phyloP scores from a whole-genome alignment of 2,888 invertebrate species.

The Cyclophora albipunctata region DNA sequence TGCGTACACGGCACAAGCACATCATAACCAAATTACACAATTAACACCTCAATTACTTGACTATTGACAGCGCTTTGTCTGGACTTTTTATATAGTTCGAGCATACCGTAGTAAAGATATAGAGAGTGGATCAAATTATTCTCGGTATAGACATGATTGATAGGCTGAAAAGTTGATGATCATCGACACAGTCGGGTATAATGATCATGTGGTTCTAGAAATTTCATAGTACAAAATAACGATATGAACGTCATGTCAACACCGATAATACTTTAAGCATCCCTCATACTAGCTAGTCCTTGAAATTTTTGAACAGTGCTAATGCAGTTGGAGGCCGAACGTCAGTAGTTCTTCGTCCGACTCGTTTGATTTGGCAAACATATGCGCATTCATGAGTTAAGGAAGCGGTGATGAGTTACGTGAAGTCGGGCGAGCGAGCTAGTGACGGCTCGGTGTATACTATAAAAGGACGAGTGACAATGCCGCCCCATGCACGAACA shows the following conservation, averaged over 20 bases:
- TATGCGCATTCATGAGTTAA: conserved; percentile 22
- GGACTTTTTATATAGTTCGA: no score
- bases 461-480: conserved; percentile 11
- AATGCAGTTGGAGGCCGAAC: conserved; percentile 7
- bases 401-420: conserved; percentile 31
- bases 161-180: no score
- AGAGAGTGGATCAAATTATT: no score
- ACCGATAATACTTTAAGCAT: conserved; percentile 13
- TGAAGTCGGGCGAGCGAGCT: conserved; percentile 14
- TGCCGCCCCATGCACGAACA: conserved; percentile 56
- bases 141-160: no score
- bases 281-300: conserved; percentile 28
- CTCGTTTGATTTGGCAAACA: conserved; percentile 11
- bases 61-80: no score
- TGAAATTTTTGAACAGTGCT: conserved; percentile 43
- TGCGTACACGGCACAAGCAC: no score
- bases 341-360: conserved; percentile 17
- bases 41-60: no score
- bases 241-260: conserved; percentile 5
- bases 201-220: no score
- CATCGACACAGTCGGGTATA: no score
- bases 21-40: no score
- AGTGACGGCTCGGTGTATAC: conserved; percentile 17
- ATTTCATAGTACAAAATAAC: no score
- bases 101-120: no score